Conservation (phyloP, 2,113 vertebrate genomes). For the Gobius niger region DNA sequence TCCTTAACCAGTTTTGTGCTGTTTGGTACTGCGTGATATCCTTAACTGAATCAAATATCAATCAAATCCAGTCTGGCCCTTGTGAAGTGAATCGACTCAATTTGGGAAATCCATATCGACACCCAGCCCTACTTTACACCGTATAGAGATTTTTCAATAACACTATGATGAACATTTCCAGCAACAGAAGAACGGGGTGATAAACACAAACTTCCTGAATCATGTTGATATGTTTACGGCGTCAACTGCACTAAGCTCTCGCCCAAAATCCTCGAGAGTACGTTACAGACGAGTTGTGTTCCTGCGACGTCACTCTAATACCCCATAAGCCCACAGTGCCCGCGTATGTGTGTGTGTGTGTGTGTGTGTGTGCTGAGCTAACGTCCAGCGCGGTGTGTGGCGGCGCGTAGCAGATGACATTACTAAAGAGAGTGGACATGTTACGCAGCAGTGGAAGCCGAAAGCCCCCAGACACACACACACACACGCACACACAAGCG, state of each 20-base stretch:
- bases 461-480: conserved; percentile 42
- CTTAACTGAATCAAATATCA: too few species aligned
- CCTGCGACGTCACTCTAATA: neutral
- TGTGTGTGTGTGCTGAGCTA: conserved; percentile 3
- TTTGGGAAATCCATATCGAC: too few species aligned
- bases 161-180: too few species aligned
- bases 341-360: conserved; percentile 9
- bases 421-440: conserved; percentile 67
- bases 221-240: too few species aligned
- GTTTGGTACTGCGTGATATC: too few species aligned
- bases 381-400: conserved; percentile 10
- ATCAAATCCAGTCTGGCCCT: too few species aligned
- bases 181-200: too few species aligned
- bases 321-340: conserved; percentile 5
- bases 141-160: too few species aligned
- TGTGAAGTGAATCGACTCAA: too few species aligned
- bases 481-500: conserved; percentile 19
- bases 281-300: neutral
- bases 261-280: neutral
- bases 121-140: too few species aligned
- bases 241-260: neutral
- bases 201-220: too few species aligned
- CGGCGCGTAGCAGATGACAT: conserved; percentile 58
- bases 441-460: conserved; percentile 60
- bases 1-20: too few species aligned